These are phyloP conservation scores for Crotalus tigris DNA, from an alignment of 2,113 vertebrate species.

Conservation along the genomic window DNA sequence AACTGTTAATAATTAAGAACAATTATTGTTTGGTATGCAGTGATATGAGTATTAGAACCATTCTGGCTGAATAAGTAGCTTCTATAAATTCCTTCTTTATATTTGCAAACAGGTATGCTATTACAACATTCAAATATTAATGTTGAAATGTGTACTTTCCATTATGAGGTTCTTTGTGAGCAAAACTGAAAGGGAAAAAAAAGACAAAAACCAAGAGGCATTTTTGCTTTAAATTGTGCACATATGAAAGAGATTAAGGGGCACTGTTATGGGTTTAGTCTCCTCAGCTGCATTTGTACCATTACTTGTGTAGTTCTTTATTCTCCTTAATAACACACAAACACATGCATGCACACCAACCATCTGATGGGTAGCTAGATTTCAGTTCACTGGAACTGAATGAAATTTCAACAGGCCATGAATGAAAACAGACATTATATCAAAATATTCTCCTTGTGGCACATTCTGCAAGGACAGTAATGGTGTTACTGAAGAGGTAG, in stretches of 20 bases:
- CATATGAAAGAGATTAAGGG: constrained; percentile 63
- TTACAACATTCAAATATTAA: constrained; percentile 33
- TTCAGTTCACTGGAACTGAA: neutral
- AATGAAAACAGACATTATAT: neutral
- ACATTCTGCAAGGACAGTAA: neutral
- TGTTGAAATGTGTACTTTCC: constrained; percentile 24
- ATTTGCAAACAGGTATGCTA: constrained; percentile 36
- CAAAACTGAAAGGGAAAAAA: constrained; percentile 34
- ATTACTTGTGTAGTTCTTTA: neutral
- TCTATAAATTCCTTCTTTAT: constrained; percentile 16
- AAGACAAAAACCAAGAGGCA: constrained; percentile 41
- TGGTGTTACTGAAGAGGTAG: neutral
- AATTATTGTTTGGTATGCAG: constrained; percentile 35
- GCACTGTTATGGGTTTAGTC: constrained; percentile 21
- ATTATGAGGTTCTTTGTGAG: constrained; percentile 11
- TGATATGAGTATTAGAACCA: constrained; percentile 44
- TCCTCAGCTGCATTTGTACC: constrained; percentile 32
- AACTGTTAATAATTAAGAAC: constrained; percentile 28
- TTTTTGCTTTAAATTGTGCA: constrained; percentile 26
- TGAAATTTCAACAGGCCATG: neutral
- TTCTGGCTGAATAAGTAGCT: constrained; percentile 15
- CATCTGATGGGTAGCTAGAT: neutral
- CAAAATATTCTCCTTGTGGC: neutral
- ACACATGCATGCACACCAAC: neutral
- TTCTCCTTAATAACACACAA: neutral